Evolutionary conservation across 35 echinoderm and acorn worm genomes (phyloP).

Genomic region (Nesometra sesokonis): DNA sequence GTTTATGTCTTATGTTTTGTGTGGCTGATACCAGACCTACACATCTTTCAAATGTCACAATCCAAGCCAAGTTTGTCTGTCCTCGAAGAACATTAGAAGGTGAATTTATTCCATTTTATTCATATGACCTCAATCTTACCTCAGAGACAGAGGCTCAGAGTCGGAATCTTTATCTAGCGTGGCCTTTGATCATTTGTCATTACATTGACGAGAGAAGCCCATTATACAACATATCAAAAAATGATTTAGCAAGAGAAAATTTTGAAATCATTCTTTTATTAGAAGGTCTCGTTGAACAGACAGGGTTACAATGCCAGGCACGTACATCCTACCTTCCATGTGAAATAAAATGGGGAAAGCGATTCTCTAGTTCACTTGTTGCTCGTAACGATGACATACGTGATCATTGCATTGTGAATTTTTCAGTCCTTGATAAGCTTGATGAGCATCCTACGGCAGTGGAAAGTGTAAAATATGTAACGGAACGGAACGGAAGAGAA

Average conservation of each 20-base stretch:
- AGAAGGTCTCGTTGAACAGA: slow-evolving; percentile 89
- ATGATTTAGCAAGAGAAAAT: slow-evolving; percentile 32
- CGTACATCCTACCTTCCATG: slow-evolving; percentile 78
- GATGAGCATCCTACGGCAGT: not conserved
- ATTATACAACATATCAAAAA: slow-evolving; percentile 48
- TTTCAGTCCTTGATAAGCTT: not conserved
- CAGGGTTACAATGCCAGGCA: slow-evolving; percentile 74
- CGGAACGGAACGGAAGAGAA: not conserved
- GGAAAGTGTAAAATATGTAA: not conserved
- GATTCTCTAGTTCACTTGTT: slow-evolving; percentile 71
- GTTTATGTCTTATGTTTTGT: slow-evolving; percentile 87
- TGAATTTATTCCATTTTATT: slow-evolving; percentile 75
- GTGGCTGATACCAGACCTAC: slow-evolving; percentile 72
- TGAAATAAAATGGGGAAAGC: slow-evolving; percentile 90
- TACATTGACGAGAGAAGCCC: slow-evolving; percentile 80
- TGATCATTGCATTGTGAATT: not conserved
- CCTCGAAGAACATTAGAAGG: slow-evolving; percentile 63
- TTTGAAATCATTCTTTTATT: slow-evolving; percentile 85
- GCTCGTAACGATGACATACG: slow-evolving; percentile 15
- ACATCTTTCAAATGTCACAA: slow-evolving; percentile 71
- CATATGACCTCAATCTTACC: slow-evolving; percentile 50
- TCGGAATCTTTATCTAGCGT: slow-evolving; percentile 68
- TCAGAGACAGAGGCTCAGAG: slow-evolving; percentile 28
- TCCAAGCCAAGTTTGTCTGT: slow-evolving; percentile 61
- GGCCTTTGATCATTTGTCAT: slow-evolving; percentile 88